phyloP scores from a whole-genome alignment of 92 coral and sea anemone genomes.

The Zoanthus gigantus region DNA sequence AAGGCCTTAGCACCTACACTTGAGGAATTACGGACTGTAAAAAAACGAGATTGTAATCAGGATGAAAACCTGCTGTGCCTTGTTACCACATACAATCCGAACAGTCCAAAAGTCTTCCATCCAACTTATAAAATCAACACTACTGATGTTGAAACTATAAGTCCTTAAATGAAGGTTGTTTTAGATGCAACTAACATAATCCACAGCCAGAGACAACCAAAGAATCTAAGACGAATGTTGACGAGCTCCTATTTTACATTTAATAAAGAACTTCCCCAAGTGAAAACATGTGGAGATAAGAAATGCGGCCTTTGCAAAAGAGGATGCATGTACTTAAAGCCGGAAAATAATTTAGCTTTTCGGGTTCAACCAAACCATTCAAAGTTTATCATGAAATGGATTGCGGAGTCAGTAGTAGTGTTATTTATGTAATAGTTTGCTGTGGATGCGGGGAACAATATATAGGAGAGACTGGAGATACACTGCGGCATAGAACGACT shows the following conservation, averaged over 20 bases:
- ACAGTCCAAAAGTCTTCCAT: neutral
- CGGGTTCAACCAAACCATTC: too few relatives aligned
- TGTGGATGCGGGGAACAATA: neutral
- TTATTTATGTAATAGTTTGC: neutral
- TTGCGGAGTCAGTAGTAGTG: neutral
- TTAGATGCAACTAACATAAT: neutral
- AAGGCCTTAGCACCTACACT: neutral
- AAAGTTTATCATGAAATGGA: neutral
- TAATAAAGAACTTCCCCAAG: too few relatives aligned
- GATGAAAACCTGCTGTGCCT: neutral
- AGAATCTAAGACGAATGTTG: neutral
- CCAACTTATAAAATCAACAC: neutral
- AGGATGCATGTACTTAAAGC: neutral
- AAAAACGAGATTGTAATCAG: neutral
- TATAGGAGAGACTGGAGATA: neutral
- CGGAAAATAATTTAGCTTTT: neutral
- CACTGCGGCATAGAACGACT: too few relatives aligned
- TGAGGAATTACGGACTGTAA: neutral
- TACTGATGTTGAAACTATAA: neutral
- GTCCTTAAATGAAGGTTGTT: neutral
- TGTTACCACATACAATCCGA: neutral
- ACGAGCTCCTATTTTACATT: neutral
- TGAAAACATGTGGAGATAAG: too few relatives aligned
- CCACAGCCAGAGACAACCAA: neutral
- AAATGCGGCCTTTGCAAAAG: too few relatives aligned